Conservation (phyloP, 1,140 invertebrate species). For the Drosophila sulfurigaster region DNA sequence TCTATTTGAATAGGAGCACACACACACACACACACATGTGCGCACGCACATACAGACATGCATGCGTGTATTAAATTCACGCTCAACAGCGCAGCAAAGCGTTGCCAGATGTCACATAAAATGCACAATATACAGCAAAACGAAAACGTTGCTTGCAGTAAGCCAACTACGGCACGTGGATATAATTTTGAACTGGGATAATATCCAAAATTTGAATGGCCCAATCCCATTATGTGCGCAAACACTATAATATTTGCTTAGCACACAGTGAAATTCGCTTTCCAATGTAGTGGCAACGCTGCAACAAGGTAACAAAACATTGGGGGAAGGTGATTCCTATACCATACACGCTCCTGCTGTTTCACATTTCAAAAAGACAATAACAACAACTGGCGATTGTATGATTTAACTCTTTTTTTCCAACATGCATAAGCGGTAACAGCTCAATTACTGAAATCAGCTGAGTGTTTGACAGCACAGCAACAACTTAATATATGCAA, state of each 20-base stretch:
- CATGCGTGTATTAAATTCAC: conserved; percentile 39
- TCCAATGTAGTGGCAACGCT: conserved; percentile 44
- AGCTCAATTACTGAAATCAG: neutral
- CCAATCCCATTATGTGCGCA: conserved; percentile 2
- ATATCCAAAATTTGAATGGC: conserved; percentile 1
- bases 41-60: conserved; percentile 23
- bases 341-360: conserved; percentile 10
- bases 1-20: conserved; percentile 75
- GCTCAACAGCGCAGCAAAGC: conserved; percentile 29
- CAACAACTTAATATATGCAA: conserved; percentile 13
- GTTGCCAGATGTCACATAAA: conserved; percentile 55
- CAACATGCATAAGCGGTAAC: neutral
- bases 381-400: conserved; percentile 2
- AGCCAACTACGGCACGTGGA: conserved; percentile 22
- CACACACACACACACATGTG: conserved; percentile 22
- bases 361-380: conserved; percentile 21
- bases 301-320: conserved; percentile 39
- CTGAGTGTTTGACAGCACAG: neutral
- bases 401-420: conserved; percentile 14
- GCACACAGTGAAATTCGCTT: conserved; percentile 14
- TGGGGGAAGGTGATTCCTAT: conserved; percentile 14
- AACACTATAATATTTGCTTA: neutral
- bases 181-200: conserved; percentile 18
- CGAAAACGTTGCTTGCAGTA: conserved; percentile 21
- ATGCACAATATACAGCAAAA: conserved; percentile 21